phyloP scores from a whole-genome alignment of 2,797 vertebrate species.

The Atherinosoma microstoma region DNA sequence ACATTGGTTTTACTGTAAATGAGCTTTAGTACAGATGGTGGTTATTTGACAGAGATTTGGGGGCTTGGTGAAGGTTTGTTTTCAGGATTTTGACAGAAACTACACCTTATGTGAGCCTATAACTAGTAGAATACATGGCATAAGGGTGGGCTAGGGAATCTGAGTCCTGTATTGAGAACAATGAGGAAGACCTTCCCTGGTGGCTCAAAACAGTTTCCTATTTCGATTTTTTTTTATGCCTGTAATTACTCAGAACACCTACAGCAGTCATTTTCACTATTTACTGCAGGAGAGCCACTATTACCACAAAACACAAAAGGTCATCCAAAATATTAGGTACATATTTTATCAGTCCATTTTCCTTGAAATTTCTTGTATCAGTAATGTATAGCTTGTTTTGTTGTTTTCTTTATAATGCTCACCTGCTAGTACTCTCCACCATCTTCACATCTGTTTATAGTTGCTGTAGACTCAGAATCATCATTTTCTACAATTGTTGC shows the following conservation, averaged over 20 bases:
- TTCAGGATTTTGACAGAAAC: constrained; percentile 63
- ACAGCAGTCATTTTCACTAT: not conserved
- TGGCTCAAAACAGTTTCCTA: constrained; percentile 53
- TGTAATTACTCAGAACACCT: constrained; percentile 47
- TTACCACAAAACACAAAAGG: no score
- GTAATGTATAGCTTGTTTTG: no score
- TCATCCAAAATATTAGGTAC: no score
- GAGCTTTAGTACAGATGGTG: constrained; percentile 58
- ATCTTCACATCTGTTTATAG: no score
- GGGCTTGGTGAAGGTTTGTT: constrained; percentile 68
- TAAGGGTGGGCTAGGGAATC: constrained; percentile 40
- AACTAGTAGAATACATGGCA: constrained; percentile 55
- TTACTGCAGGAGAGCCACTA: no score
- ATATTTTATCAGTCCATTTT: no score
- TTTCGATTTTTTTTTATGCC: constrained; percentile 42
- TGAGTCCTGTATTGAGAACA: constrained; percentile 26
- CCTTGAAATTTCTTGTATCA: no score
- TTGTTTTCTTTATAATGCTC: no score
- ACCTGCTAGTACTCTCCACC: no score
- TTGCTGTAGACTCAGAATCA: no score
- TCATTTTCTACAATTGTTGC: no score
- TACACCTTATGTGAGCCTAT: constrained; percentile 60
- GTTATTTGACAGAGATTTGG: constrained; percentile 70
- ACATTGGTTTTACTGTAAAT: constrained; percentile 69
- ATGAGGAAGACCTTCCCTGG: constrained; percentile 34